A percentile compares a stretch with the other conserved stretches of the same genome.
phyloP scores from a whole-genome alignment of 2,888 invertebrate genomes.

The Andrena flavipes region DNA sequence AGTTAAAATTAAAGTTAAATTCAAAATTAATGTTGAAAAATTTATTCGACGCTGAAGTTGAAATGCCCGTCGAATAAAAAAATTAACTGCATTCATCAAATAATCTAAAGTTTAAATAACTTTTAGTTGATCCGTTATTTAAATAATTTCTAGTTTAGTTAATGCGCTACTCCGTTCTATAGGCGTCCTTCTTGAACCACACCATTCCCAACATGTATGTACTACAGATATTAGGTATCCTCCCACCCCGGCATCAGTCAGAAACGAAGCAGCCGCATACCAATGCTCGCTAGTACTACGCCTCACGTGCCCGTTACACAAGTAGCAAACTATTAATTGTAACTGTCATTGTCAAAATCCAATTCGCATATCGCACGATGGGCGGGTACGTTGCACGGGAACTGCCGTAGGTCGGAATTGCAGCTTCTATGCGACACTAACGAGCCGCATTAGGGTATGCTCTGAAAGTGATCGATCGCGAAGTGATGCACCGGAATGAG shows the following conservation, averaged over 20 bases:
- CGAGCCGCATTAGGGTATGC: slow-evolving; percentile 56
- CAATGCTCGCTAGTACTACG: slow-evolving; percentile 15
- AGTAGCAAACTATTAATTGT: slow-evolving; percentile 45
- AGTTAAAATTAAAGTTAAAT: too few relatives aligned
- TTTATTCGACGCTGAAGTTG: too few relatives aligned
- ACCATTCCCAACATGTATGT: background rate
- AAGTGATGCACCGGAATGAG: slow-evolving; percentile 52
- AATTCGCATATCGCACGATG: slow-evolving; percentile 47
- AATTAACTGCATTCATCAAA: too few relatives aligned
- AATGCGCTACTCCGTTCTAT: background rate
- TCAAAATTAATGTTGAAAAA: too few relatives aligned
- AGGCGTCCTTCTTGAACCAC: background rate
- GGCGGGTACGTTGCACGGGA: slow-evolving; percentile 15
- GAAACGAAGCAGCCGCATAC: background rate
- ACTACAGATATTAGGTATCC: background rate
- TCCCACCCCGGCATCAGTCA: slow-evolving; percentile 26
- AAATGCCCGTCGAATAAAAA: too few relatives aligned
- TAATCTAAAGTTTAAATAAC: too few relatives aligned
- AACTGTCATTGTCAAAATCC: slow-evolving; percentile 52
- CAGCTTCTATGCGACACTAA: slow-evolving; percentile 60
- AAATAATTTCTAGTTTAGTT: too few relatives aligned
- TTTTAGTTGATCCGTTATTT: too few relatives aligned
- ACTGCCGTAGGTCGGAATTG: slow-evolving; percentile 31
- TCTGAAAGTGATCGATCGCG: slow-evolving; percentile 58
- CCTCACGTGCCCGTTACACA: slow-evolving; percentile 14